Conservation (phyloP, 1,140 invertebrate genomes). For the Frieseomelitta varia region DNA sequence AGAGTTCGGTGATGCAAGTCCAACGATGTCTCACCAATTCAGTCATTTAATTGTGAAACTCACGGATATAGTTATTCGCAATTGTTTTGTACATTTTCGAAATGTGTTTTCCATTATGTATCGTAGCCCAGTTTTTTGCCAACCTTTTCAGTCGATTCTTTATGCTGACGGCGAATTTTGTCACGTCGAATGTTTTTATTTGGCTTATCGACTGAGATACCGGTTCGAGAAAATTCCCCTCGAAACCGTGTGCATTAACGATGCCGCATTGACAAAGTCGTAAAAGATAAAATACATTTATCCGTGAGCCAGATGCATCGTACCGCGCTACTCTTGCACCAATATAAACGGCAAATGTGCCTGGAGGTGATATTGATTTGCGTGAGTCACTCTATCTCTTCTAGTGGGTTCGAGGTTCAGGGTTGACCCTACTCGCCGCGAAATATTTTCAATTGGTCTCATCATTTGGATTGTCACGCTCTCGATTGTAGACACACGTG, state of each 20-base stretch:
- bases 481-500: not conserved
- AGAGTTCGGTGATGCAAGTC: not conserved
- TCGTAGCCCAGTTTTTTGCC: not conserved
- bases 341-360: constrained; percentile 47
- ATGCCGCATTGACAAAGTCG: constrained; percentile 7
- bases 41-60: not conserved
- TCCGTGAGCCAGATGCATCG: not conserved
- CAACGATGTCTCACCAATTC: not conserved
- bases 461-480: not conserved
- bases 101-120: not conserved
- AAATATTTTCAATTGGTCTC: constrained; percentile 47
- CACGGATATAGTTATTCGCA: not conserved
- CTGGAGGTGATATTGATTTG: constrained; percentile 71
- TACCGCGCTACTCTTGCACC: constrained; percentile 15
- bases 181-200: not conserved
- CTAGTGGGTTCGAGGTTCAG: constrained; percentile 55
- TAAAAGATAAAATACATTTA: constrained; percentile 19
- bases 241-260: not conserved
- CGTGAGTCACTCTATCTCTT: constrained; percentile 69
- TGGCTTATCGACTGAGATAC: not conserved
- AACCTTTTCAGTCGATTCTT: not conserved
- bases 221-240: not conserved
- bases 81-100: not conserved
- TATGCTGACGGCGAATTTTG: not conserved
- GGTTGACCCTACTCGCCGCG: constrained; percentile 64